Percentiles rank a stretch among this genome's conserved stretches.
phyloP scores from a whole-genome alignment of 2,888 invertebrate genomes.

The Noctua janthe region DNA sequence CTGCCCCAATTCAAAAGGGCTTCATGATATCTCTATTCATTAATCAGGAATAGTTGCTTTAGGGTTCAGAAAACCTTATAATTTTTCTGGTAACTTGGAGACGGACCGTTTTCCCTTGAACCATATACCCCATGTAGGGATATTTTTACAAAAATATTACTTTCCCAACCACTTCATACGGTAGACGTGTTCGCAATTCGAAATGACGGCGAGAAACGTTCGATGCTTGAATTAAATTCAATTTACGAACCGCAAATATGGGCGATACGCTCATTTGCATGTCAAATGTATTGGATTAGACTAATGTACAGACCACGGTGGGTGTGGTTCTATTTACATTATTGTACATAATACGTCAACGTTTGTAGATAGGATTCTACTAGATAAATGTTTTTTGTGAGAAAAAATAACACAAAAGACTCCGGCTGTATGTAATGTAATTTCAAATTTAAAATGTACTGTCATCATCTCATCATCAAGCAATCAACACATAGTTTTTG shows the following conservation, averaged over 20 bases:
- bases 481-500: conserved; percentile 7
- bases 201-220: conserved; percentile 34
- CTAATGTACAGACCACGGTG: conserved; percentile 42
- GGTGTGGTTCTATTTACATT: conserved; percentile 44
- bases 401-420: background rate
- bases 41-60: background rate
- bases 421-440: background rate
- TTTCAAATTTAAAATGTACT: conserved; percentile 11
- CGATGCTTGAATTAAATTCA: conserved; percentile 58
- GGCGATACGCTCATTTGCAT: conserved; percentile 61
- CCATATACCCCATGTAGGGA: background rate
- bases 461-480: conserved; percentile 20
- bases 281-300: conserved; percentile 58
- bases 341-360: conserved; percentile 9
- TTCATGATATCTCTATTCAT: background rate
- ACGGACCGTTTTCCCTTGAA: background rate
- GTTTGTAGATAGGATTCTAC: background rate
- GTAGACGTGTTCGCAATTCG: conserved; percentile 48
- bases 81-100: background rate
- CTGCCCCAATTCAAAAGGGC: background rate
- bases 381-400: conserved; percentile 5
- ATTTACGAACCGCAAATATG: conserved; percentile 56
- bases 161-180: conserved; percentile 20
- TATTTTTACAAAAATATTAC: conserved; percentile 38
- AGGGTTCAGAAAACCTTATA: background rate